These are phyloP conservation scores for Drosophila virilis DNA, from an alignment of 1,140 invertebrate species.

Conservation along the genomic window DNA sequence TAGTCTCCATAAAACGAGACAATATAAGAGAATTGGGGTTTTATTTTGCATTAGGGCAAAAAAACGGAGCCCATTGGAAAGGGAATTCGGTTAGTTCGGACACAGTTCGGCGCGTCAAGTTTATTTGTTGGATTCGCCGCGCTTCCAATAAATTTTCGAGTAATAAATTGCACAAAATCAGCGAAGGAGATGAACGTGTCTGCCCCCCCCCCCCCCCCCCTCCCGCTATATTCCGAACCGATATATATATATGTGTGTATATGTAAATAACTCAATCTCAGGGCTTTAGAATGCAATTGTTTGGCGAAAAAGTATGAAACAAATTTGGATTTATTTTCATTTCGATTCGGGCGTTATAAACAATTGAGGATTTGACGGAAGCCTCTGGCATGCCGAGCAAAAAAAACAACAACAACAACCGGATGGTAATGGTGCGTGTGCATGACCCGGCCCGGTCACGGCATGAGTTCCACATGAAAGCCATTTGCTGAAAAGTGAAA, in stretches of 20 bases:
- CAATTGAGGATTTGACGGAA: slow-evolving; percentile 71
- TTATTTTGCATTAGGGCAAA: not conserved
- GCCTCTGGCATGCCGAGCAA: slow-evolving; percentile 47
- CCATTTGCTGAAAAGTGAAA: slow-evolving; percentile 34
- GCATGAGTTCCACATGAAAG: slow-evolving; percentile 62
- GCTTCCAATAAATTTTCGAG: slow-evolving; percentile 42
- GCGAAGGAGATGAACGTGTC: slow-evolving; percentile 41
- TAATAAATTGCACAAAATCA: slow-evolving; percentile 63
- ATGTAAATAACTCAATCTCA: slow-evolving; percentile 22
- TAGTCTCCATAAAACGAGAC: no score
- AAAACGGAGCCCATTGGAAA: not conserved
- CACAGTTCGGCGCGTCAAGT: slow-evolving; percentile 1
- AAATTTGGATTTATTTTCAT: slow-evolving; percentile 64
- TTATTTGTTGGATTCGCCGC: not conserved
- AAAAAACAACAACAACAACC: slow-evolving; percentile 51
- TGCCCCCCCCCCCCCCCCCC: slow-evolving; percentile 8
- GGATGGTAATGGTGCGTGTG: slow-evolving; percentile 70
- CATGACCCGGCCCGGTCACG: slow-evolving; percentile 18
- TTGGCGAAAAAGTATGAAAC: slow-evolving; percentile 45
- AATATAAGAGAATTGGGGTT: no score
- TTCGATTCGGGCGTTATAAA: slow-evolving; percentile 71
- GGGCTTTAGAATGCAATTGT: slow-evolving; percentile 66
- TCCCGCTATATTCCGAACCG: slow-evolving; percentile 19
- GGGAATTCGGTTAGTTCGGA: slow-evolving; percentile 6
- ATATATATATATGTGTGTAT: slow-evolving; percentile 12